phyloP scores from a whole-genome alignment of 2,888 invertebrate genomes.

The Diachrysia chrysitis region DNA sequence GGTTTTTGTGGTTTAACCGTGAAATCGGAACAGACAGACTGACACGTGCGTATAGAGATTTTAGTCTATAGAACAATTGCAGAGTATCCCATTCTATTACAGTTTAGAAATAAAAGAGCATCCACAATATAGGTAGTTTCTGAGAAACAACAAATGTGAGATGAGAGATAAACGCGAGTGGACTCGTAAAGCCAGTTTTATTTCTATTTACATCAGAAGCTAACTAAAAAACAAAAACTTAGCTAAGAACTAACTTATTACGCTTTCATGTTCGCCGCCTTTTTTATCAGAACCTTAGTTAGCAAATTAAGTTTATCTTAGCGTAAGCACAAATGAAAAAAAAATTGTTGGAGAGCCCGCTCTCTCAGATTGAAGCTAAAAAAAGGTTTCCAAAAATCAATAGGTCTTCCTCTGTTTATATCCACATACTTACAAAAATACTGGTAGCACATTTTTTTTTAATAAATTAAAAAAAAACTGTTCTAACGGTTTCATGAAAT shows the following conservation, averaged over 20 bases:
- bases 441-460: no score
- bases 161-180: neutral
- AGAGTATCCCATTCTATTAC: neutral
- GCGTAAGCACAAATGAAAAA: no score
- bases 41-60: neutral
- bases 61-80: neutral
- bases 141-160: neutral
- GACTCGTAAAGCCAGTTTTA: conserved; percentile 28
- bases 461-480: no score
- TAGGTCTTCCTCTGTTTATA: no score
- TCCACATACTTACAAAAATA: no score
- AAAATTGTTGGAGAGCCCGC: no score
- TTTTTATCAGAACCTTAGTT: neutral
- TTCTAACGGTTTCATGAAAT: no score
- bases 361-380: no score
- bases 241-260: conserved; percentile 6
- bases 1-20: no score
- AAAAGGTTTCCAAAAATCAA: no score
- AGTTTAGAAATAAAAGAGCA: neutral
- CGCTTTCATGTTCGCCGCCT: neutral
- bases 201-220: conserved; percentile 13
- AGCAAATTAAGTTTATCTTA: neutral
- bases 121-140: neutral
- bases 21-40: no score
- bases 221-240: conserved; percentile 6